Evolutionary conservation across 2,113 vertebrate genomes (phyloP).

Genomic region (Psilopogon haemacephalus): DNA sequence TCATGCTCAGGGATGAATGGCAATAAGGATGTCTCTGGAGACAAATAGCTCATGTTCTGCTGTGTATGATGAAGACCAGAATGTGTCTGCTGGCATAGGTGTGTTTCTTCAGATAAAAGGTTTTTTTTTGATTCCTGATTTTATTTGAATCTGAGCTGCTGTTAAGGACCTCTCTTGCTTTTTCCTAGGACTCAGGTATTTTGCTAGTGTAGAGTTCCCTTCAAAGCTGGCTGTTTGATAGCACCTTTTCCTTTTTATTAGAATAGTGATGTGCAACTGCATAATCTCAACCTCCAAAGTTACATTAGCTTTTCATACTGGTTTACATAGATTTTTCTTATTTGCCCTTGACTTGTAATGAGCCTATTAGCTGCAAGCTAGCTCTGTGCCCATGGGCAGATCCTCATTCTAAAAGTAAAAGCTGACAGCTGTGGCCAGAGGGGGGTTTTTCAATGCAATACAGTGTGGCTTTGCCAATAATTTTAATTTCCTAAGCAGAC

Average conservation of each 20-base stretch:
- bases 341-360: conserved; percentile 81
- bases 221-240: not conserved
- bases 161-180: not conserved
- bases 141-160: not conserved
- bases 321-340: conserved; percentile 60
- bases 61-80: not conserved
- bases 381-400: conserved; percentile 52
- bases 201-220: not conserved
- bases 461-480: conserved; percentile 34
- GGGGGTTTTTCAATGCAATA: conserved; percentile 30
- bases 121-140: not conserved
- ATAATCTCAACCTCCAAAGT: conserved; percentile 23
- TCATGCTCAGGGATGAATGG: not conserved
- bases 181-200: not conserved
- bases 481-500: conserved; percentile 51
- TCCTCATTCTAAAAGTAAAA: conserved; percentile 58
- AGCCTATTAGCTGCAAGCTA: conserved; percentile 70
- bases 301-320: conserved; percentile 66
- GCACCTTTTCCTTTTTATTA: not conserved
- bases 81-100: not conserved
- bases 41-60: not conserved
- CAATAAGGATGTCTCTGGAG: not conserved
- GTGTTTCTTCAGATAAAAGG: not conserved
- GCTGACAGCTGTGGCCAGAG: conserved; percentile 63
- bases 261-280: not conserved